Percentiles rank a stretch among this genome's conserved stretches.
phyloP scores from a whole-genome alignment of 2,888 invertebrate genomes.

The Ochlodes sylvanus region DNA sequence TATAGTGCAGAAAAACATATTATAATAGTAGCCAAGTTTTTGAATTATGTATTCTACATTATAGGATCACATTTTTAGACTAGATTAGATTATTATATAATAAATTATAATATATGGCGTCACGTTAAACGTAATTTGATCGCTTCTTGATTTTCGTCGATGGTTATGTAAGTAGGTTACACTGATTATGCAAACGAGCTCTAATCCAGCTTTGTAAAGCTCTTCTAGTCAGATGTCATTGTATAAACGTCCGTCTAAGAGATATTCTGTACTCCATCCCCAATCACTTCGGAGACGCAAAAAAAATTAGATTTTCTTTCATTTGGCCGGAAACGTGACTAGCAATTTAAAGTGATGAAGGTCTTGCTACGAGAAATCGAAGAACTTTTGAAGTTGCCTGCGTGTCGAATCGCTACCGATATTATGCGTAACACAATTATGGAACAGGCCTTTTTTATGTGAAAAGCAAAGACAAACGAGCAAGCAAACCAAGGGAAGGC shows the following conservation, averaged over 20 bases:
- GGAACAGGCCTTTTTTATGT: too few relatives aligned
- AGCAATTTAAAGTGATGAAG: constrained; percentile 62
- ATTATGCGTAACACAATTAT: constrained; percentile 4
- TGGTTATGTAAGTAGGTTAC: constrained; percentile 39
- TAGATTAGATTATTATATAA: too few relatives aligned
- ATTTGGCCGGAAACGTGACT: constrained; percentile 72
- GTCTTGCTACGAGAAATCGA: constrained; percentile 57
- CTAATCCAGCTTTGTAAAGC: constrained; percentile 64
- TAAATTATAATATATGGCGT: too few relatives aligned
- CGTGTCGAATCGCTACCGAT: background rate
- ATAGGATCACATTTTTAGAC: too few relatives aligned
- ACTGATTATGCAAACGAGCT: constrained; percentile 71
- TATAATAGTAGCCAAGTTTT: too few relatives aligned
- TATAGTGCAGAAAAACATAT: too few relatives aligned
- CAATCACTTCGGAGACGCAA: constrained; percentile 68
- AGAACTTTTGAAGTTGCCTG: constrained; percentile 7
- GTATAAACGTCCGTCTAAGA: constrained; percentile 58
- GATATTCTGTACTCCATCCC: constrained; percentile 63
- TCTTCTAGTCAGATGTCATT: constrained; percentile 64
- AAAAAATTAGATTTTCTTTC: constrained; percentile 75
- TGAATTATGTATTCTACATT: too few relatives aligned
- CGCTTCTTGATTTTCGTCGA: constrained; percentile 3
- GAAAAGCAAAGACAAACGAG: too few relatives aligned
- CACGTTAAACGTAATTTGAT: background rate
- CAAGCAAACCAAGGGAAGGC: too few relatives aligned